Base-by-base conservation (phyloP, 2,797 vertebrate genomes). In the Cryptoblepharus egeriae region DNA sequence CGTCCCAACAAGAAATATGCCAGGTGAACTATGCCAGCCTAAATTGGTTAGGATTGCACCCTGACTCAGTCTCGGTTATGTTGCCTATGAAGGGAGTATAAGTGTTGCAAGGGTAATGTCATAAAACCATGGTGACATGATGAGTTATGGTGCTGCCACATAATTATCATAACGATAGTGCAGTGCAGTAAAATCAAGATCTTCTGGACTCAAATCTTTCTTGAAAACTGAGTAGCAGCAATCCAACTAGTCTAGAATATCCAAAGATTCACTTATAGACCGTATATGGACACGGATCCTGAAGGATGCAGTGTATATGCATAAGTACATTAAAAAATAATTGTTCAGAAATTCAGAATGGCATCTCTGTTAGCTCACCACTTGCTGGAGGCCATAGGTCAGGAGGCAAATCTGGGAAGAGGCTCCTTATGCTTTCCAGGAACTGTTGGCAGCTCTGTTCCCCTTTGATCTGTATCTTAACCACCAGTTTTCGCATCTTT, bases 401-500 rank as follows among this genome's bases (percentile, higher is more conserved):
- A 1, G 63, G 12, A 68, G 80, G 63, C 64, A 81, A 20, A n/a
- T 81, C 52, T 75, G 61, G 52, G 35, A 58, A 75, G 35, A 75
- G 45, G 52, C 49, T 68, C 52, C 63, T 39, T 37, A 32, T 30
- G 5, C 80, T 8, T 42, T 81, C 80, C 37, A 81, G 63, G 37
- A 75, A 81, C 12, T 13, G 49, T 5, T 75, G 72, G 52, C 72
- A 81, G 8, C 2, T 20, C 52, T 58, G 63, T 30, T 81, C 80
- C 2, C 80, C 80, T 35, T 37, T 68, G 28, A 30, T 16, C 13
- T 81, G 80, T 28, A 81, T 63, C 28, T 45, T 75, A 18, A 81
- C 35, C 63, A 75, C 57, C 20, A 81, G 80, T 28, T 60, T 81
- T 3, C 80, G 52, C 11, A 81, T 45, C 72, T 75, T 75, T 61